Conservation (phyloP, 2,888 invertebrate genomes). For the Margaritifera margaritifera region DNA sequence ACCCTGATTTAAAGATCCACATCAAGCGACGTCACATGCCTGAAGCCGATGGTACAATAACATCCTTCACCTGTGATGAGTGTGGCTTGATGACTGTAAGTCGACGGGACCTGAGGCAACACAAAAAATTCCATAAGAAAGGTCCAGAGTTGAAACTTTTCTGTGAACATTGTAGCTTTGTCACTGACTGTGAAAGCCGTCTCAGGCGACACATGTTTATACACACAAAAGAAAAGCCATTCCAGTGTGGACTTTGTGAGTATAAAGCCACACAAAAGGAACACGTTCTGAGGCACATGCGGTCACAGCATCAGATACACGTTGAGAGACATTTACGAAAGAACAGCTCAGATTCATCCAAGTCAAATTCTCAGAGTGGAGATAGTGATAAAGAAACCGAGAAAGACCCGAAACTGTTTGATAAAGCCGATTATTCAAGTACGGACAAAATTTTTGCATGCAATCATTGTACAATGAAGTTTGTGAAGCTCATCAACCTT, state of each 20-base stretch:
- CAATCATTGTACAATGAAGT: conserved; percentile 70
- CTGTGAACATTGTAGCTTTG: conserved; percentile 69
- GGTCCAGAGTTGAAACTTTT: conserved; percentile 70
- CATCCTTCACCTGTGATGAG: conserved; percentile 57
- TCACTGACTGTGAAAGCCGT: conserved; percentile 70
- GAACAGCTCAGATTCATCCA: conserved; percentile 12
- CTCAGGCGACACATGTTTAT: conserved; percentile 64
- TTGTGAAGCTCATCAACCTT: conserved; percentile 68
- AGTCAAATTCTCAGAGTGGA: not conserved
- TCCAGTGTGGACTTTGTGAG: conserved; percentile 65
- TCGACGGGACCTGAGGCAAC: conserved; percentile 67
- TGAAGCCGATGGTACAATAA: conserved; percentile 40
- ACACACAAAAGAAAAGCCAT: conserved; percentile 67
- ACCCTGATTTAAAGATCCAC: conserved; percentile 68
- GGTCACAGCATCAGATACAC: conserved; percentile 63
- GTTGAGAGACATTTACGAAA: conserved; percentile 35
- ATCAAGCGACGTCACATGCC: conserved; percentile 63
- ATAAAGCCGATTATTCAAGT: conserved; percentile 59
- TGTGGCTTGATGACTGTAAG: conserved; percentile 61
- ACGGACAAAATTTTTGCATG: conserved; percentile 69
- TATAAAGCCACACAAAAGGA: conserved; percentile 69
- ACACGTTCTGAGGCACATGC: conserved; percentile 67
- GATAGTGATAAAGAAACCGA: conserved; percentile 12
- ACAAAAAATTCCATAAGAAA: conserved; percentile 67
- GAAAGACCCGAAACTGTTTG: conserved; percentile 21